A percentile compares a stretch with the other conserved stretches of the same genome.
Conservation (phyloP, 2,888 invertebrate species). For the Rosalia funebris region DNA sequence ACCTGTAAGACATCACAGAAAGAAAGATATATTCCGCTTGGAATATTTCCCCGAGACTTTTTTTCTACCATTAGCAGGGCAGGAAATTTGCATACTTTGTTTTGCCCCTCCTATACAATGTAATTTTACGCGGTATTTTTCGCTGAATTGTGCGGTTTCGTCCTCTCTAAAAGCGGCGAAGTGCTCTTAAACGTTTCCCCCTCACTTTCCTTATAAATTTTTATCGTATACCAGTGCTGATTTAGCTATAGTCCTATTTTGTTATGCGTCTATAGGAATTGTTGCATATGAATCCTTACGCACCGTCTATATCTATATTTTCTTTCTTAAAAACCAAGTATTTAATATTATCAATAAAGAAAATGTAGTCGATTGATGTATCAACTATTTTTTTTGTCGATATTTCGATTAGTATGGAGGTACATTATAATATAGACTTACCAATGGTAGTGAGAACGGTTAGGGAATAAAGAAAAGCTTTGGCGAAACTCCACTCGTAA, state of each 20-base stretch:
- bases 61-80: constrained; percentile 33
- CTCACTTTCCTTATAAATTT: constrained; percentile 29
- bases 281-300: too few relatives aligned
- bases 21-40: constrained; percentile 35
- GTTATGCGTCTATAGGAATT: too few relatives aligned
- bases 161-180: constrained; percentile 44
- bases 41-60: constrained; percentile 32
- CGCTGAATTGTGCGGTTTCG: constrained; percentile 42
- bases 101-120: constrained; percentile 39
- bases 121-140: constrained; percentile 42
- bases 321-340: too few relatives aligned
- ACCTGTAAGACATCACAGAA: neutral
- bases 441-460: constrained; percentile 94
- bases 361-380: too few relatives aligned
- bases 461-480: constrained; percentile 93
- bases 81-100: constrained; percentile 43
- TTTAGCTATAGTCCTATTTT: too few relatives aligned
- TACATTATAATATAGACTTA: constrained; percentile 71
- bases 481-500: constrained; percentile 88
- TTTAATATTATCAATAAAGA: too few relatives aligned
- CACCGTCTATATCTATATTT: too few relatives aligned
- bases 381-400: too few relatives aligned
- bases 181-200: constrained; percentile 44
- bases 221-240: constrained; percentile 33
- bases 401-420: too few relatives aligned